These are phyloP conservation scores for Lipotes vexillifer DNA, from an alignment of 2,113 vertebrate species.

Conservation along the genomic window DNA sequence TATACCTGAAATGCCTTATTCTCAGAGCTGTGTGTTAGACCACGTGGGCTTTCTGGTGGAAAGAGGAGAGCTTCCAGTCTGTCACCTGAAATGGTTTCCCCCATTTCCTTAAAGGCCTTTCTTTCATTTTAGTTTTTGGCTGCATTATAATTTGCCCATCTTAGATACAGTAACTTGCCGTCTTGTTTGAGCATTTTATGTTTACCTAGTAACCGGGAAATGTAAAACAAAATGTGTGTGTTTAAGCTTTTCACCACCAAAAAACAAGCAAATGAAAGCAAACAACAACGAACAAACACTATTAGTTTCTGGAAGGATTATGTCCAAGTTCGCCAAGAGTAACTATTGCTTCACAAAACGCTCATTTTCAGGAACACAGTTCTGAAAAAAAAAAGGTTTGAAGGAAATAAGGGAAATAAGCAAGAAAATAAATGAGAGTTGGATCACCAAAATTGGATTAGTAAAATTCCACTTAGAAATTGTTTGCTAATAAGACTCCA, in stretches of 20 bases:
- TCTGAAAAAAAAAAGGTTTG: neutral
- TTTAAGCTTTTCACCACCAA: neutral
- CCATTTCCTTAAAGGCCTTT: neutral
- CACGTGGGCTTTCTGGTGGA: neutral
- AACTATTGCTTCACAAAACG: neutral
- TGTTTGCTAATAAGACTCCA: neutral
- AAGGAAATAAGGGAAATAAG: neutral
- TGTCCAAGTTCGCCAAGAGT: neutral
- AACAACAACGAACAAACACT: neutral
- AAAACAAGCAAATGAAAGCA: neutral
- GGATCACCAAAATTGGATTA: neutral
- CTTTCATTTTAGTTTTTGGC: neutral
- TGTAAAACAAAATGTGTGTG: neutral
- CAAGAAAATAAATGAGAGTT: neutral
- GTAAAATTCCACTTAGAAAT: neutral
- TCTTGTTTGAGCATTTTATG: neutral
- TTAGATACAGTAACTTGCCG: neutral
- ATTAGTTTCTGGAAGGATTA: neutral
- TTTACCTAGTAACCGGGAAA: neutral
- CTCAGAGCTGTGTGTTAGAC: neutral
- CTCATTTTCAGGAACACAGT: neutral
- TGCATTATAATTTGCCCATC: neutral
- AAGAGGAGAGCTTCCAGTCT: neutral
- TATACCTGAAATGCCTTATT: neutral
- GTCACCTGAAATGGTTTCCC: neutral